Percentiles rank a stretch among this genome's conserved stretches.
Conservation (phyloP, 2,797 vertebrate species). For the Champsocephalus gunnari region DNA sequence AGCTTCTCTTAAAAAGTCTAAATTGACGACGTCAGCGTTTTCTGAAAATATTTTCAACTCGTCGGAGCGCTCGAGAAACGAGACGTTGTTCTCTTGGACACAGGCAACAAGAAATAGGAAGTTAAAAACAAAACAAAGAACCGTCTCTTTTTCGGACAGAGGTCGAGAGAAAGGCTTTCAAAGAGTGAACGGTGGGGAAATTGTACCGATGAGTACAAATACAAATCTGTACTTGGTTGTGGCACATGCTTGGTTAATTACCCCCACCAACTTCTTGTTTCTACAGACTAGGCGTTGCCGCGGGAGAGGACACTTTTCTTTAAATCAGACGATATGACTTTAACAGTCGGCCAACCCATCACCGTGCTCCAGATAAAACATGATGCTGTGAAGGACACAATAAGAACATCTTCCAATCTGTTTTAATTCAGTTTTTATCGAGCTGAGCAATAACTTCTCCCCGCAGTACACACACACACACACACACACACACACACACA, state of each 20-base stretch:
- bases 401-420: constrained; percentile 27
- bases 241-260: background rate
- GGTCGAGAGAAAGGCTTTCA: too few relatives aligned
- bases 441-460: constrained; percentile 1
- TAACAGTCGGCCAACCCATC: background rate
- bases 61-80: too few relatives aligned
- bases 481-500: constrained; percentile 39
- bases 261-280: too few relatives aligned
- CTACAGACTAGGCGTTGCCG: background rate
- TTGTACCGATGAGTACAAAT: background rate
- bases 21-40: too few relatives aligned
- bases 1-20: background rate
- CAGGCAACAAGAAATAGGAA: too few relatives aligned
- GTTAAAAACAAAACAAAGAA: too few relatives aligned
- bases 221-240: too few relatives aligned
- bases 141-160: too few relatives aligned
- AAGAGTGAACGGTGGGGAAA: background rate
- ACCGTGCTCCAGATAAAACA: constrained; percentile 25
- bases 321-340: constrained; percentile 11
- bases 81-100: too few relatives aligned
- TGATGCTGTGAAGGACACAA: constrained; percentile 32
- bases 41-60: too few relatives aligned
- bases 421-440: constrained; percentile 48
- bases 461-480: background rate
- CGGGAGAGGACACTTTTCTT: background rate